phyloP scores from a whole-genome alignment of 2,888 invertebrate species.

The Trachelus tabidus region DNA sequence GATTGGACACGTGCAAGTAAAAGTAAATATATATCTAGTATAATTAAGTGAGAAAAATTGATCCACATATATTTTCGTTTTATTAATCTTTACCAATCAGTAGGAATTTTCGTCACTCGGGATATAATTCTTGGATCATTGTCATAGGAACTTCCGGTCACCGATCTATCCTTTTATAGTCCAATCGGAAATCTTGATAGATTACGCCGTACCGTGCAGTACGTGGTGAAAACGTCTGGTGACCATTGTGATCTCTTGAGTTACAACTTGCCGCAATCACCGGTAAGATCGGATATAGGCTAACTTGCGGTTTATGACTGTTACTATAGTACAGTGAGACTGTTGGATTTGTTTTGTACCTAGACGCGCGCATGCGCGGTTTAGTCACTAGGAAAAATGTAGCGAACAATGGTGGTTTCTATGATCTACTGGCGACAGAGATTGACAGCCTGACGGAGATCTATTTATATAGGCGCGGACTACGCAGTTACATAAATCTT shows the following conservation, averaged over 20 bases:
- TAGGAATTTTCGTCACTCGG: not conserved
- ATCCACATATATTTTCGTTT: not conserved
- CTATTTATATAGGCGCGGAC: not conserved
- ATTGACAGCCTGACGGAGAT: not conserved
- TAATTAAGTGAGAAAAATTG: not conserved
- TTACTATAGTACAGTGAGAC: not conserved
- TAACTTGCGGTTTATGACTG: constrained; percentile 30
- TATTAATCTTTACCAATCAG: not conserved
- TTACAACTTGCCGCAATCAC: constrained; percentile 32
- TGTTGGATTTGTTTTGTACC: not conserved
- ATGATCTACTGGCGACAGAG: not conserved
- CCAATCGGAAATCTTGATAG: not conserved
- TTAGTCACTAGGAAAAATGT: not conserved
- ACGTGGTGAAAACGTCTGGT: constrained; percentile 21
- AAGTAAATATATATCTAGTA: not conserved
- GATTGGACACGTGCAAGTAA: not conserved
- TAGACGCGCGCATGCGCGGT: not conserved
- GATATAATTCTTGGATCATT: not conserved
- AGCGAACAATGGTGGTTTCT: not conserved
- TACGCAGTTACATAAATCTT: not conserved
- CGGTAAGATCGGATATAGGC: constrained; percentile 37
- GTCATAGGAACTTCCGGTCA: not conserved
- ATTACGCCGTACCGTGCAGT: not conserved
- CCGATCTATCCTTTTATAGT: not conserved
- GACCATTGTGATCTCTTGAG: constrained; percentile 29